phyloP scores from a whole-genome alignment of 2,797 vertebrate genomes.

The Neoniphon sammara region DNA sequence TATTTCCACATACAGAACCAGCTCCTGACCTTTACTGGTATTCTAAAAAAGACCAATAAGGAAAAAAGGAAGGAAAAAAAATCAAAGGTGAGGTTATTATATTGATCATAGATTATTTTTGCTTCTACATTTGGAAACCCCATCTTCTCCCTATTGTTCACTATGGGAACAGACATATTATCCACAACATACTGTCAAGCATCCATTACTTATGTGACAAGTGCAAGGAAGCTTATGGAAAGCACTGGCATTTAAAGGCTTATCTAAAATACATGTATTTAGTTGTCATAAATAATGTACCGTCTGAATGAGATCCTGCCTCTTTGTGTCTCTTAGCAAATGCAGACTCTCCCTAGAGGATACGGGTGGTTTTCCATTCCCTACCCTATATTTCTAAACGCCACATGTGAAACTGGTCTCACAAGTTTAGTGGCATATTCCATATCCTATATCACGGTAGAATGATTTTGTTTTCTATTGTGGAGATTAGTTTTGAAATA shows the following conservation, averaged over 20 bases:
- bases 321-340: slow-evolving; percentile 16
- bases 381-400: neutral
- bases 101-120: too few species aligned
- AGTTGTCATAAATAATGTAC: slow-evolving; percentile 42
- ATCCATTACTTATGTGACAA: neutral
- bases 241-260: slow-evolving; percentile 3
- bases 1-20: neutral
- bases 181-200: neutral
- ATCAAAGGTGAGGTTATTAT: too few species aligned
- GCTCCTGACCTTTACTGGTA: neutral
- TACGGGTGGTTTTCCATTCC: slow-evolving; percentile 1
- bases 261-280: slow-evolving; percentile 21
- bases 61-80: too few species aligned
- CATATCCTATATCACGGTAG: neutral
- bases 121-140: too few species aligned
- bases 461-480: too few species aligned
- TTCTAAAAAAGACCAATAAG: neutral
- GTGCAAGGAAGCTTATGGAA: neutral
- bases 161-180: too few species aligned
- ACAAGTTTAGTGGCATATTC: neutral
- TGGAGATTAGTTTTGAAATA: too few species aligned
- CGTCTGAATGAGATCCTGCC: slow-evolving; percentile 26
- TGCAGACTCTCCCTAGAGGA: slow-evolving; percentile 10
- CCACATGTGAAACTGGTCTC: neutral
- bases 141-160: too few species aligned